Evolutionary conservation across 2,888 invertebrate species (phyloP).

Genomic region (Trissonchulus sp.): DNA sequence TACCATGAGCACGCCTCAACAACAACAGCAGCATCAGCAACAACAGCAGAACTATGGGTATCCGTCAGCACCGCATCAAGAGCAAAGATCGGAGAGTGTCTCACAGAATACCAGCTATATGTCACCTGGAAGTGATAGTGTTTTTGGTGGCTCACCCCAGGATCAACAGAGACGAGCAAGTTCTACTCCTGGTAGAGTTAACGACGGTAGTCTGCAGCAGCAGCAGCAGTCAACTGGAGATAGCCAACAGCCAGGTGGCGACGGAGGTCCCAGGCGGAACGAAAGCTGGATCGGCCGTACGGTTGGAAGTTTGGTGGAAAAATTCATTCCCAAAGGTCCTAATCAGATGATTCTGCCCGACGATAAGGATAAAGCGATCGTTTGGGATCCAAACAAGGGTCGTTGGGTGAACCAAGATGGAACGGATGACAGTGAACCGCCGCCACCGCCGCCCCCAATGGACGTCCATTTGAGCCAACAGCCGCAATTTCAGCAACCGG

Average conservation of each 20-base stretch:
- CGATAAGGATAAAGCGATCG: slow-evolving; percentile 64
- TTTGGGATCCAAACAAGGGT: slow-evolving; percentile 81
- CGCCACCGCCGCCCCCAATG: slow-evolving; percentile 39
- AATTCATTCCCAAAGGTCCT: slow-evolving; percentile 42
- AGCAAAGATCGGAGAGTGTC: no score
- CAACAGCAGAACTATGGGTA: no score
- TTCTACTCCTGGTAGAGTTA: background rate
- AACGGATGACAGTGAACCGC: slow-evolving; percentile 60
- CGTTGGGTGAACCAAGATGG: slow-evolving; percentile 78
- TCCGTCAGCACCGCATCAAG: no score
- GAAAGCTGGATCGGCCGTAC: slow-evolving; percentile 19
- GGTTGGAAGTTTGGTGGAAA: slow-evolving; percentile 44
- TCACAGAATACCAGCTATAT: no score
- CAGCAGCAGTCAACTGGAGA: background rate
- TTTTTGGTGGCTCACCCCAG: background rate
- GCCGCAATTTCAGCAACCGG: no score
- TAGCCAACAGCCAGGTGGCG: background rate
- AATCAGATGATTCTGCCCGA: slow-evolving; percentile 55
- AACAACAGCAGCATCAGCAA: no score
- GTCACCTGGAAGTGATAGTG: slow-evolving; percentile 16
- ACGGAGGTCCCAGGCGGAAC: background rate
- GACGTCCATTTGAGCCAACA: slow-evolving; percentile 18
- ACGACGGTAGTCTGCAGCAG: background rate
- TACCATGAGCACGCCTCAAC: no score
- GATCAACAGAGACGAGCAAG: no score